Evolutionary conservation across 2,113 vertebrate species (phyloP).

Genomic region (Formicarius rufipectus): DNA sequence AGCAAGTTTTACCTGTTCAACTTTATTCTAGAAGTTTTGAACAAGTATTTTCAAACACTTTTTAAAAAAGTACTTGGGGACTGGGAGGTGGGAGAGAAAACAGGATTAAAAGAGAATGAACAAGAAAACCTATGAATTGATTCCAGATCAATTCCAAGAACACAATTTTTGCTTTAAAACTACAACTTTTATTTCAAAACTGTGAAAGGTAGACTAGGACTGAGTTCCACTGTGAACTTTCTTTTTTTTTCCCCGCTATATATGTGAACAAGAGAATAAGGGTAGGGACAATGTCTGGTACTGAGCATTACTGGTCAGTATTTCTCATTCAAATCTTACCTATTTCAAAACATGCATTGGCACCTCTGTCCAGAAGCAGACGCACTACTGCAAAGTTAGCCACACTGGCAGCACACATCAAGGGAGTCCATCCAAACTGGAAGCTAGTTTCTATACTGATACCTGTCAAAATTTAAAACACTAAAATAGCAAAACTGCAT

Average conservation of each 20-base stretch:
- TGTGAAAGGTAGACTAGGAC: not conserved
- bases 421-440: slow-evolving; percentile 87
- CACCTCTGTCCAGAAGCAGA: slow-evolving; percentile 88
- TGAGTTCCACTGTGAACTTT: not conserved
- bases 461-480: slow-evolving; percentile 69
- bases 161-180: not conserved
- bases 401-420: slow-evolving; percentile 88
- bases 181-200: not conserved
- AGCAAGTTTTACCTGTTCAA: not conserved
- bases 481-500: not conserved
- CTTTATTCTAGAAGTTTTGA: not conserved
- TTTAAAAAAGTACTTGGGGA: not conserved
- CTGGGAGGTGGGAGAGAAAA: not conserved
- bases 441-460: slow-evolving; percentile 84
- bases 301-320: not conserved
- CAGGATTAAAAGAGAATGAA: not conserved
- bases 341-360: slow-evolving; percentile 88
- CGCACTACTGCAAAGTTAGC: slow-evolving; percentile 80
- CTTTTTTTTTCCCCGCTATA: not conserved
- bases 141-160: not conserved
- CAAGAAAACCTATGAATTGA: not conserved
- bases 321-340: slow-evolving; percentile 73
- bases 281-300: not conserved
- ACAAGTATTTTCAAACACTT: not conserved
- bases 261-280: not conserved